Percentiles rank a stretch among this genome's conserved stretches.
Conservation (phyloP, 2,113 vertebrate species). For the Gambusia holbrooki region DNA sequence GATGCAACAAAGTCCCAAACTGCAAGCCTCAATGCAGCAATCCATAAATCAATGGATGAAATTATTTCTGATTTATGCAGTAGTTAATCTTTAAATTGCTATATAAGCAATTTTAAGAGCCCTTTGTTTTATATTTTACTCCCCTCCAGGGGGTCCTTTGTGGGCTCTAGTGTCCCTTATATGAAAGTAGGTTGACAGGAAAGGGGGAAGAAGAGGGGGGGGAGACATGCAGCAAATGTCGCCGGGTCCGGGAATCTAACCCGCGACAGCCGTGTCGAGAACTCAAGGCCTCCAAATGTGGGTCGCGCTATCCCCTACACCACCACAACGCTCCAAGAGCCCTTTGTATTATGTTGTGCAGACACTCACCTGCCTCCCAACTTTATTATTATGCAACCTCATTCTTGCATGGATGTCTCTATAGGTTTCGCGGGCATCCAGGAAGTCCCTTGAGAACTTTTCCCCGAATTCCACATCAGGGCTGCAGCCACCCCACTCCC, state of each 20-base stretch:
- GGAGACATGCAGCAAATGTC: too few species aligned
- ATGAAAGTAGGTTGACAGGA: too few species aligned
- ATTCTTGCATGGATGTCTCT: conserved; percentile 96
- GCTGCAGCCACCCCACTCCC: conserved; percentile 99
- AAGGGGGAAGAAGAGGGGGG: too few species aligned
- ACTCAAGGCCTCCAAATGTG: too few species aligned
- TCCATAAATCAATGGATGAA: neutral
- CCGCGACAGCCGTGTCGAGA: too few species aligned
- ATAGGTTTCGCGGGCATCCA: conserved; percentile 95
- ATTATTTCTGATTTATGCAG: neutral
- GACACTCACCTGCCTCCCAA: conserved; percentile 94
- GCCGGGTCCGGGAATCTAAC: too few species aligned
- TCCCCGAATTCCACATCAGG: conserved; percentile 96
- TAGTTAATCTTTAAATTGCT: neutral
- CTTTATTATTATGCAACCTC: conserved; percentile 97
- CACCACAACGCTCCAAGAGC: too few species aligned
- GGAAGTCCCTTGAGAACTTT: conserved; percentile 96
- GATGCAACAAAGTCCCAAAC: neutral
- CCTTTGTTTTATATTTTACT: neutral
- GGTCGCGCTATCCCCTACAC: too few species aligned
- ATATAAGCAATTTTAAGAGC: neutral
- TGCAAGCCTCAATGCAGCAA: neutral
- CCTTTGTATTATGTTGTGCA: neutral
- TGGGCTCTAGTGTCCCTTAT: too few species aligned
- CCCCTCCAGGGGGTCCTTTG: too few species aligned